These are phyloP conservation scores for Charina bottae DNA, from an alignment of 2,113 vertebrate species.

Conservation along the genomic window DNA sequence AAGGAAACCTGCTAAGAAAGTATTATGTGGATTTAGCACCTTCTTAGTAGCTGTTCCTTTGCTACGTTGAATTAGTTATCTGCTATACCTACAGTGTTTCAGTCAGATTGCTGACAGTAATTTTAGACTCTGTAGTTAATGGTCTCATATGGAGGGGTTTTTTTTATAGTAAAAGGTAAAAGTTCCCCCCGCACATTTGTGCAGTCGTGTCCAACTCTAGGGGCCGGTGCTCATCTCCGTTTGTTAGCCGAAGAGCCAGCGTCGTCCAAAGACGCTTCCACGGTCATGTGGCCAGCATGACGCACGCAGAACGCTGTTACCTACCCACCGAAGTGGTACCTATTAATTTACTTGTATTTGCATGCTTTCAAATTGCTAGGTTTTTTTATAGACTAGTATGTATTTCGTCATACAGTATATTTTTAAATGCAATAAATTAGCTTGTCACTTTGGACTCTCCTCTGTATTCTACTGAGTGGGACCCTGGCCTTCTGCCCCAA, in stretches of 20 bases:
- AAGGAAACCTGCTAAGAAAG: too few relatives aligned
- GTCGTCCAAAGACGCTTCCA: too few relatives aligned
- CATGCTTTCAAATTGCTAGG: too few relatives aligned
- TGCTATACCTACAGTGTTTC: not conserved
- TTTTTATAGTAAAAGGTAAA: too few relatives aligned
- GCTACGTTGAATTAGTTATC: not conserved
- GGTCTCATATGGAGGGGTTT: not conserved
- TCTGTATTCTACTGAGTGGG: not conserved
- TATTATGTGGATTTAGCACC: not conserved
- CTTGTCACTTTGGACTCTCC: not conserved
- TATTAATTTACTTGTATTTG: too few relatives aligned
- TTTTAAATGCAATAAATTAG: not conserved
- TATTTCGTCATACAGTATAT: not conserved
- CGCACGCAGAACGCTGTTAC: too few relatives aligned
- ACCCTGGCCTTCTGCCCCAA: not conserved
- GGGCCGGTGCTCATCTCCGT: too few relatives aligned
- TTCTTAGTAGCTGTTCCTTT: not conserved
- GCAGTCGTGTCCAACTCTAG: too few relatives aligned
- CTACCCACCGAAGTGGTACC: too few relatives aligned
- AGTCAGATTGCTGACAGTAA: not conserved
- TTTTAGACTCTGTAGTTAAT: not conserved
- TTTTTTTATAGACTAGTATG: not conserved
- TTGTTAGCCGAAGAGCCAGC: too few relatives aligned
- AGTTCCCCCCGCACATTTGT: too few relatives aligned
- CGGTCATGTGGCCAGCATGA: too few relatives aligned